Conservation (phyloP, 2,113 vertebrate species). For the Camelus bactrianus region DNA sequence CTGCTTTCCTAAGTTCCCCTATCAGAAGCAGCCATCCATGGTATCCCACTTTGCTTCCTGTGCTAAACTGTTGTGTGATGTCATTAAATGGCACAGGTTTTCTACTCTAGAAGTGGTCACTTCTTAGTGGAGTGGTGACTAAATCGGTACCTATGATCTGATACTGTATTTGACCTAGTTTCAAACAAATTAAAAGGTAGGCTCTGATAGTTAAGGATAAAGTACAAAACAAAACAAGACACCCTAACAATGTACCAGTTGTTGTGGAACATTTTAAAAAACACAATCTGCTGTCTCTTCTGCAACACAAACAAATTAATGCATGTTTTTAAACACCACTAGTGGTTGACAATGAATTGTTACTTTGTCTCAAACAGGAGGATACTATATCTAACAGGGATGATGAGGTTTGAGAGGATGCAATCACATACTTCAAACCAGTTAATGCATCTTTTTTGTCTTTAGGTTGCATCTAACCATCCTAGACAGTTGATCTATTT, state of each 20-base stretch:
- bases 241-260: neutral
- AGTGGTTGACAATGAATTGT: constrained; percentile 40
- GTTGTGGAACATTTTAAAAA: neutral
- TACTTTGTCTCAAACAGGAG: constrained; percentile 44
- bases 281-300: constrained; percentile 2
- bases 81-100: constrained; percentile 61
- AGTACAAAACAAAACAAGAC: constrained; percentile 48
- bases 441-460: neutral
- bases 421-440: constrained; percentile 32
- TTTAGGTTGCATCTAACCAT: neutral
- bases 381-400: constrained; percentile 18
- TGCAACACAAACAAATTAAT: neutral
- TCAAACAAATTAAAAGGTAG: constrained; percentile 62
- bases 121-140: constrained; percentile 42
- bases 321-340: neutral
- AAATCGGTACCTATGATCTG: constrained; percentile 49
- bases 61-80: constrained; percentile 66
- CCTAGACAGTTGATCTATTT: constrained; percentile 2
- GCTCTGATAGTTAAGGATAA: constrained; percentile 36
- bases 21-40: constrained; percentile 67
- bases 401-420: constrained; percentile 19
- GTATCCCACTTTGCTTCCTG: constrained; percentile 73
- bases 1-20: constrained; percentile 77
- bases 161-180: constrained; percentile 46
- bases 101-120: constrained; percentile 64